These are phyloP conservation scores for Solenopsis invicta DNA, from an alignment of 1,140 invertebrate species.

Conservation along the genomic window DNA sequence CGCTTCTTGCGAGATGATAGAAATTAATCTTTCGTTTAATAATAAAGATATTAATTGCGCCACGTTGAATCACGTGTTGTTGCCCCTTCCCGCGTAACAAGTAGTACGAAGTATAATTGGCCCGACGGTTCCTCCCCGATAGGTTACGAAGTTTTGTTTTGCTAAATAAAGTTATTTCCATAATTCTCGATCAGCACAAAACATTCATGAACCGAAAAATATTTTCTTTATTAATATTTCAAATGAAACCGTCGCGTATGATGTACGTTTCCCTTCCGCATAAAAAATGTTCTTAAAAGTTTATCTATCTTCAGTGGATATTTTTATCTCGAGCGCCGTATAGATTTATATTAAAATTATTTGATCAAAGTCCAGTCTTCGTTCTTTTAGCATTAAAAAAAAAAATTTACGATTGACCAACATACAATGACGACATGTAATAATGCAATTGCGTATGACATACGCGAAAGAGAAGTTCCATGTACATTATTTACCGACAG, in stretches of 20 bases:
- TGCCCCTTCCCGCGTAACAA: background rate
- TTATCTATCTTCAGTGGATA: background rate
- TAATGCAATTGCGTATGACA: background rate
- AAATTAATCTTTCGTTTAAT: background rate
- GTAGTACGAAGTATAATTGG: conserved; percentile 40
- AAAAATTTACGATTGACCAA: background rate
- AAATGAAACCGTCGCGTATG: background rate
- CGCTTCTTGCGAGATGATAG: background rate
- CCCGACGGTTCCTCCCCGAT: background rate
- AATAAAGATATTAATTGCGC: conserved; percentile 2
- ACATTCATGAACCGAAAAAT: background rate
- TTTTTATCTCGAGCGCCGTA: background rate
- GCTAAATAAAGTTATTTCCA: background rate
- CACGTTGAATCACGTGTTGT: background rate
- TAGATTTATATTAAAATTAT: background rate
- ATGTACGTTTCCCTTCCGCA: background rate
- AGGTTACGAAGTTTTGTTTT: background rate
- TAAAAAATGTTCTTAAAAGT: background rate
- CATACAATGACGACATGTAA: background rate
- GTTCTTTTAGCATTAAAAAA: background rate
- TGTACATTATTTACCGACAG: conserved; percentile 51
- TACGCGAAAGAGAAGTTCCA: background rate
- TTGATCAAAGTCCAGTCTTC: background rate
- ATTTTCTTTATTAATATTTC: background rate
- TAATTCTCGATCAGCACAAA: background rate